Evolutionary conservation across 2,797 vertebrate genomes (phyloP), one percentile per base, ranked within the genome.

Genomic region (Esox masquinongy): DNA sequence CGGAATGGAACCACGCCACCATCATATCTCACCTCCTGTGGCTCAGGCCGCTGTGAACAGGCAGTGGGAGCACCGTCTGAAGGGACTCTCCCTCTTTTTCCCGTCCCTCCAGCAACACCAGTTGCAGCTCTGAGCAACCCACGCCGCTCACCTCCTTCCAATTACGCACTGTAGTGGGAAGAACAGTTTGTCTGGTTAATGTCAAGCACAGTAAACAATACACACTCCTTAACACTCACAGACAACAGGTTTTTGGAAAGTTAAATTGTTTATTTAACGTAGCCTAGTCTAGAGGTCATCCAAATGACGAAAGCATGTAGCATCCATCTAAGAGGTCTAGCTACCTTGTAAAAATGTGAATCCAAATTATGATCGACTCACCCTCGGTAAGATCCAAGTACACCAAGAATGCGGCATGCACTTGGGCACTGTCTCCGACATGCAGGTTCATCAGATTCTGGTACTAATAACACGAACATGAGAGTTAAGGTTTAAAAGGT

Each of bases 351-450:
- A 61, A 24, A 61, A 17, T 22, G 22, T 22, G 6, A 59, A 15
- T 17, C 26, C 9, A 61, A 31, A 29, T 67, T 7, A 67, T 68
- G 2, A 29, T 39, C 56, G 5, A 77, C 89, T 88, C 77, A 94
- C 94, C 93, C 59, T 94, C 93, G 50, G 94, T 81, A 15, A 99
- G 94, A 82, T 99, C 96, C 94, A 99, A 92, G 91, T 95, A 97
- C 5, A 95, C 97, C 43, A 99, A 88, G 87, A 99, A 98, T 0
- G 98, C 96, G 63, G 95, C 91, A 5, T 98, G 96, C 2, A 97
- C 85, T 73, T 97, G 95, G 51, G 91, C 85, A 26, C 91, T 91
- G 86, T 99, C 97, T 19, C 84, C 95, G 0, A 95, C 85, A 71
- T 95, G 93, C 66, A 99, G 90, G 15, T 88, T 88, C 92, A 96